Percentiles rank a stretch among this genome's conserved stretches.
Evolutionary conservation across 2,113 vertebrate species (phyloP).

Genomic region (Bujurquina vittata): DNA sequence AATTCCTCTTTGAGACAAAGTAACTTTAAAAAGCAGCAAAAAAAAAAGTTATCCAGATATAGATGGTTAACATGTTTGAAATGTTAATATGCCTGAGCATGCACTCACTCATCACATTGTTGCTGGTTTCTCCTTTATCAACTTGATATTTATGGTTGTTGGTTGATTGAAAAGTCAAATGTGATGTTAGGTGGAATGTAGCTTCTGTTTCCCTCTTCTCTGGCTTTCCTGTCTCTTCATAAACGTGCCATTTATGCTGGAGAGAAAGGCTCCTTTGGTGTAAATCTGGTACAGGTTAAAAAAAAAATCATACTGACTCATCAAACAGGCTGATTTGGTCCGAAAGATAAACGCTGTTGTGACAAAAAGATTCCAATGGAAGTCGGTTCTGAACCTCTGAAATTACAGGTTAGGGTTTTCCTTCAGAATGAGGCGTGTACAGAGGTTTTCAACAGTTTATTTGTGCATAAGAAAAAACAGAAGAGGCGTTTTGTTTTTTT

Average conservation of each 20-base stretch:
- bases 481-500: conserved; percentile 9
- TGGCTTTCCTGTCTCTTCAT: conserved; percentile 9
- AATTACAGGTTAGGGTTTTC: background rate
- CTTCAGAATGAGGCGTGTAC: background rate
- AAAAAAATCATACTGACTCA: background rate
- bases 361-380: background rate
- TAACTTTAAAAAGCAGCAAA: conserved; percentile 11
- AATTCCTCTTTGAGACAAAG: background rate
- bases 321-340: conserved; percentile 5
- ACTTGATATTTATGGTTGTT: conserved; percentile 42
- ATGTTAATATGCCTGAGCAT: conserved; percentile 26
- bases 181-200: conserved; percentile 50
- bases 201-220: conserved; percentile 24
- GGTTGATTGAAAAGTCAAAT: background rate
- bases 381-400: conserved; percentile 17
- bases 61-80: background rate
- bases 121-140: conserved; percentile 32
- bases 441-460: background rate
- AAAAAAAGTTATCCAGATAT: conserved; percentile 13
- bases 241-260: conserved; percentile 15
- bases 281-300: background rate
- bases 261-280: conserved; percentile 1
- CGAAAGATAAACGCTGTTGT: background rate
- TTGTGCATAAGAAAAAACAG: conserved; percentile 10
- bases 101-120: conserved; percentile 9